These are phyloP conservation scores for Lumbricus terrestris DNA, from an alignment of 2,888 invertebrate genomes.

Conservation along the genomic window DNA sequence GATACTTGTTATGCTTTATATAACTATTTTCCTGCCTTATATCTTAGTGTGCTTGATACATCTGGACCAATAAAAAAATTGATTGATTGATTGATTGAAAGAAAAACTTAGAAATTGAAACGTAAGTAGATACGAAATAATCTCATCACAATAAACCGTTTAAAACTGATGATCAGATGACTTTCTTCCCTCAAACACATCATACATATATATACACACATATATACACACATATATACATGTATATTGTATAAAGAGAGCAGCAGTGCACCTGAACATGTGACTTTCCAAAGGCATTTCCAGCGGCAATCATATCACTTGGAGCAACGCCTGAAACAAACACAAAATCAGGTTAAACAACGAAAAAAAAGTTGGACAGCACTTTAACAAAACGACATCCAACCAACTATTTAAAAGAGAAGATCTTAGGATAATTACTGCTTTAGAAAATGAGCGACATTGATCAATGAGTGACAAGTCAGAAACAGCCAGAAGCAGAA, in stretches of 20 bases:
- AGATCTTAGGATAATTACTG: background rate
- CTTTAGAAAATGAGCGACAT: background rate
- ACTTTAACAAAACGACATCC: background rate
- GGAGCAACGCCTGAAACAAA: background rate
- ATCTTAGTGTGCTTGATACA: too few species aligned
- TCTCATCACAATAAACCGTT: too few species aligned
- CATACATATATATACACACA: too few species aligned
- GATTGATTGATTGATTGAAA: too few species aligned
- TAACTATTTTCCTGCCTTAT: too few species aligned
- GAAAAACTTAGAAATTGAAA: too few species aligned
- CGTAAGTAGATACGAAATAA: too few species aligned
- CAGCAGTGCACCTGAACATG: slow-evolving; percentile 31
- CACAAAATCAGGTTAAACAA: background rate
- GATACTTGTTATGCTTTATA: too few species aligned
- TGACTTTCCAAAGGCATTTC: slow-evolving; percentile 21
- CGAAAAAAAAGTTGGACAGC: background rate
- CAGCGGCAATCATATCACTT: background rate
- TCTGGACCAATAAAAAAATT: too few species aligned
- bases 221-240: too few species aligned
- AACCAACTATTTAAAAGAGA: background rate
- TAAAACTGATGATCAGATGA: too few species aligned
- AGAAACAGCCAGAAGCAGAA: background rate
- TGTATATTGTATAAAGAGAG: too few species aligned
- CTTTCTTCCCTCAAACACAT: background rate
- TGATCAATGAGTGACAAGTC: background rate